Base-by-base conservation (phyloP, 2,888 invertebrate species). In the Athalia rosae region DNA sequence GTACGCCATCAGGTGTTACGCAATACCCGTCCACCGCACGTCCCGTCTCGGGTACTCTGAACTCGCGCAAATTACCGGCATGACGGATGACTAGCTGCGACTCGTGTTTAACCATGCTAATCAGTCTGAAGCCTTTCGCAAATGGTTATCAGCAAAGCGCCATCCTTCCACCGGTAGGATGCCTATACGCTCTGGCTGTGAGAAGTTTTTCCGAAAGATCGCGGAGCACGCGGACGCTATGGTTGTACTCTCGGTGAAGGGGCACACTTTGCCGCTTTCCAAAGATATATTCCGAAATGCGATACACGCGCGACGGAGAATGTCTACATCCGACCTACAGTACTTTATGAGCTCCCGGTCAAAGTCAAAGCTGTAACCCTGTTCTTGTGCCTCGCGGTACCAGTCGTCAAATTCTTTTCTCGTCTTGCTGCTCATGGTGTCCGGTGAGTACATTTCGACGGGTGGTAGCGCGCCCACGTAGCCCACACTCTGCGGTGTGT, bases 81-180 rank as follows among this genome's bases (percentile, higher is more conserved):
- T 82, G 83, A 1, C 11, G 6, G 45, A 85, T 82, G n/a, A 79
- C 79, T 1, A 79, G 64, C 28, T 79, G 69, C 48, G 71, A 63
- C n/a, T 62, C 64, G 0, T 77, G 76, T 41, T 79, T 80, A 77
- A 56, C 79, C 78, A 80, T 4, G 76, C 28, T 6, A 84, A 48
- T 84, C 84, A 85, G 13, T 81, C 64, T 3, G 83, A 0, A 4
- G 83, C 82, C 53, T 77, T 77, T 61, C n/a, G 53, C 4, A 84
- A 86, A 56, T 86, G 85, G 1, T 81, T 83, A 62, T 86, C 83
- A 7, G 69, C 63, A 9, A 58, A 63, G 5, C 87, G 67, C 74
- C 87, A 87, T 3, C 87, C 86, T 1, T 67, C 71, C 4, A 64
- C 69, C 0, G 85, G 86, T 11, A 87, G 81, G 3, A 87, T 79